A percentile compares a stretch with the other conserved stretches of the same genome.
phyloP scores from a whole-genome alignment of 2,888 invertebrate species.

The Napeogenes sylphis region DNA sequence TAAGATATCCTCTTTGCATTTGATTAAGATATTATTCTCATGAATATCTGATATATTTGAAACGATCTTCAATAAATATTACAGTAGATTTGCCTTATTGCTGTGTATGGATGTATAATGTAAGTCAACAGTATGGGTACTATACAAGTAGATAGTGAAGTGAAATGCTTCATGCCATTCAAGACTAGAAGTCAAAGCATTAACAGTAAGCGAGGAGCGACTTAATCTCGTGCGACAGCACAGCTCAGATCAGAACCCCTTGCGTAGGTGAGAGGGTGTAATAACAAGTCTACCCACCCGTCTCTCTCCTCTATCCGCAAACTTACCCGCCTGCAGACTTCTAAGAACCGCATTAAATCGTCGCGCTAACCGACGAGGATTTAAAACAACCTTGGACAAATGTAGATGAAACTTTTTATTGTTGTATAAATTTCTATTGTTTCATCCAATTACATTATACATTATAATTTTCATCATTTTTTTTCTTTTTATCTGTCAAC shows the following conservation, averaged over 20 bases:
- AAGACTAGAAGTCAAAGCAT: conserved; percentile 57
- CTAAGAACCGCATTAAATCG: conserved; percentile 68
- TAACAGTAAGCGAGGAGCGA: conserved; percentile 65
- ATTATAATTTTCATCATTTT: conserved; percentile 17
- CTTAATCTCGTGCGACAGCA: conserved; percentile 72
- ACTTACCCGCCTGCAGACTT: conserved; percentile 62
- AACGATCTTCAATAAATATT: too few species aligned
- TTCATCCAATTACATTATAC: conserved; percentile 5
- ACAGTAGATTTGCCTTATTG: too few species aligned
- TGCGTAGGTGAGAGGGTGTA: conserved; percentile 75
- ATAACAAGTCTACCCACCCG: conserved; percentile 65
- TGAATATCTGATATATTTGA: too few species aligned
- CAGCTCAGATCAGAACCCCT: conserved; percentile 61
- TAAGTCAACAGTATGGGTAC: too few species aligned
- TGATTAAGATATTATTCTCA: neutral
- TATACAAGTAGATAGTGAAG: conserved; percentile 21
- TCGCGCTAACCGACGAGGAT: conserved; percentile 62
- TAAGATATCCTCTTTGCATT: too few species aligned
- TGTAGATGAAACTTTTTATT: conserved; percentile 19
- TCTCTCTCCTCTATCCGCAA: conserved; percentile 51
- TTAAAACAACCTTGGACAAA: conserved; percentile 57
- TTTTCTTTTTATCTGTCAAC: conserved; percentile 13
- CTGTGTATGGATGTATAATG: too few species aligned
- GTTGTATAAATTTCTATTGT: conserved; percentile 5
- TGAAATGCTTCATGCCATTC: conserved; percentile 49